Conservation (phyloP, 2,113 vertebrate species). For the Xiphophorus maculatus region DNA sequence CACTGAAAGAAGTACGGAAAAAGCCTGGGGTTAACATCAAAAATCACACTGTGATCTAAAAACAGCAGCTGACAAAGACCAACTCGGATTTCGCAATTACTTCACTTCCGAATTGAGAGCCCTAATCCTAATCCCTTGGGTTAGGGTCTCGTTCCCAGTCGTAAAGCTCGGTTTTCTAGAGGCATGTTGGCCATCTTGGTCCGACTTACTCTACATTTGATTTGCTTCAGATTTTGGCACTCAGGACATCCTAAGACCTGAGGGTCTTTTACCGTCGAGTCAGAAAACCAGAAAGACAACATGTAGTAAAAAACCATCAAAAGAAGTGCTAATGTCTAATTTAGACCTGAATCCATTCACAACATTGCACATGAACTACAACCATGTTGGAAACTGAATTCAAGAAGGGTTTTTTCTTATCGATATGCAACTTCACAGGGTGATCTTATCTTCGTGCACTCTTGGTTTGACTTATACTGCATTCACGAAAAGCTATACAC, state of each 20-base stretch:
- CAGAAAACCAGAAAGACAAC: background rate
- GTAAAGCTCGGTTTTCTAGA: background rate
- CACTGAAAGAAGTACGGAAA: background rate
- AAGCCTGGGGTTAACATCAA: background rate
- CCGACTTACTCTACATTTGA: no score
- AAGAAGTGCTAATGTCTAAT: background rate
- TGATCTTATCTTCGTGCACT: no score
- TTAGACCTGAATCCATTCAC: background rate
- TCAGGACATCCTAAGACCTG: background rate
- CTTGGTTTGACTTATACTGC: no score
- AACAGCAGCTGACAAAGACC: no score
- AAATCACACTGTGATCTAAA: background rate
- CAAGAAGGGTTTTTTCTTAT: background rate
- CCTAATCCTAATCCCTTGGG: no score
- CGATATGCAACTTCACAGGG: no score
- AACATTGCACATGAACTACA: background rate
- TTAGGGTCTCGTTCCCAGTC: background rate
- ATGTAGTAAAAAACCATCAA: background rate
- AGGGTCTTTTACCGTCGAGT: no score
- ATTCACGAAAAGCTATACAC: background rate
- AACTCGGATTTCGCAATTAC: background rate
- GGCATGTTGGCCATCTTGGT: no score
- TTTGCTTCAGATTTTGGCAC: no score
- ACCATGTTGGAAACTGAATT: background rate
- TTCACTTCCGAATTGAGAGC: background rate